Base-by-base conservation (phyloP, 2,888 invertebrate species). In the Dynastes tityus region DNA sequence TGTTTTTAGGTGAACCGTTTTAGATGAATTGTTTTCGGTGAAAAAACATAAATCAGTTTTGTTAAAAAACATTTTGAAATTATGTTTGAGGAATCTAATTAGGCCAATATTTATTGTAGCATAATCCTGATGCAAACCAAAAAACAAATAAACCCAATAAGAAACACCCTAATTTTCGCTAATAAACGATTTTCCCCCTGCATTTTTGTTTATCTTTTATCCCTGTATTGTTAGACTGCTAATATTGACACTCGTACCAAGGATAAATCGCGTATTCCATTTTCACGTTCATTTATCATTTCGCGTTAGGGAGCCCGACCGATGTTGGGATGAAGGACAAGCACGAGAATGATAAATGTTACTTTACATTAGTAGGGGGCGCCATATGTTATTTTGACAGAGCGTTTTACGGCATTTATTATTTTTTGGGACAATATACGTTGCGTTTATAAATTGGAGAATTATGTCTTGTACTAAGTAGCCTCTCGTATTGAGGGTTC, bases 291-390 rank as follows among this genome's bases (percentile, higher is more conserved):
- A 65, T 65, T 65, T 65, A 65, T 65, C 65, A 37, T 65, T 5
- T 9, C 5, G 37, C 40, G 45, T 65, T 65, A n/a, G 8, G 65
- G 40, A 16, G 8, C n/a, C 40, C 65, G 65, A 8, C 16, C 65
- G 65, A 65, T 65, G 9, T 65, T 65, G 5, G 11, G 40, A 45
- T 40, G 40, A 40, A 65, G 37, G 37, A 8, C 37, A 65, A 65
- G 40, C 13, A 40, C 65, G n/a, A 65, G 9, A 40, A 65, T 65
- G 65, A 65, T 65, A 65, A 65, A 65, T 65, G 65, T 16, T 65
- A 16, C 16, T 40, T 65, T 37, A 40, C 65, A 65, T 65, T 65
- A 65, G 16, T 16, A 65, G 2, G 11, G 40, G 65, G 40, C 40
- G 45, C 5, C 65, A 65, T 65, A 37, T 65, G 65, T 65, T 65